Evolutionary conservation across 2,113 vertebrate species (phyloP).

Genomic region (Entosphenus tridentatus): DNA sequence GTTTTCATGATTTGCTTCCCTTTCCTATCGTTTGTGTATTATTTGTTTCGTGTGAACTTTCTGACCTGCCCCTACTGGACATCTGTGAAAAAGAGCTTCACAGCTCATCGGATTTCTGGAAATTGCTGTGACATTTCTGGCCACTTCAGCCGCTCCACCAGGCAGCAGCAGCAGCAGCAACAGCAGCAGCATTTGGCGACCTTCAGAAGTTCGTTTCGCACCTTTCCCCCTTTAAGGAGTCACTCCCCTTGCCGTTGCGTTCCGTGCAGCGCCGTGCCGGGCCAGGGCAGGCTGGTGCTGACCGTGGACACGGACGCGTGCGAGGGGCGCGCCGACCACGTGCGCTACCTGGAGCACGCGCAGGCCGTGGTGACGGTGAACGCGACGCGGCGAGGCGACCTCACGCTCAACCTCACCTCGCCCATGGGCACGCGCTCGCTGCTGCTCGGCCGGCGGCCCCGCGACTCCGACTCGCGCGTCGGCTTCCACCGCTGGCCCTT

Average conservation of each 20-base stretch:
- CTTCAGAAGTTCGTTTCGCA: too few species aligned
- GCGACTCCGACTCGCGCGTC: conserved; percentile 80
- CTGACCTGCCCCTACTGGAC: too few species aligned
- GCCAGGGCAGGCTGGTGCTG: conserved; percentile 49
- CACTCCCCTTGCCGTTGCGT: background rate
- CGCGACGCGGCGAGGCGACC: conserved; percentile 56
- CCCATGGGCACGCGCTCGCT: conserved; percentile 97
- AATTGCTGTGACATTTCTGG: too few species aligned
- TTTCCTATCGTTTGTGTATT: too few species aligned
- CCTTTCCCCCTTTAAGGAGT: background rate
- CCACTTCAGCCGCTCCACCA: too few species aligned
- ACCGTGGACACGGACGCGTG: conserved; percentile 55
- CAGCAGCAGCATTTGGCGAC: too few species aligned
- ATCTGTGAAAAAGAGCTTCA: too few species aligned
- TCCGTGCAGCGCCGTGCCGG: conserved; percentile 44
- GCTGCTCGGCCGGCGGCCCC: conserved; percentile 65
- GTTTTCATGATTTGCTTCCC: too few species aligned
- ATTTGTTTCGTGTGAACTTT: too few species aligned
- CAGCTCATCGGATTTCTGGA: too few species aligned
- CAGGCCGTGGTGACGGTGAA: conserved; percentile 89
- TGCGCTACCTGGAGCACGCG: conserved; percentile 85
- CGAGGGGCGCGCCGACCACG: conserved; percentile 85
- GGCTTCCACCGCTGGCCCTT: conserved; percentile 99
- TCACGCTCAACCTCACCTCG: conserved; percentile 95
- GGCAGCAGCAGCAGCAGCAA: too few species aligned